phyloP scores from a whole-genome alignment of 1,140 invertebrate genomes.

The Drosophila neocordata region DNA sequence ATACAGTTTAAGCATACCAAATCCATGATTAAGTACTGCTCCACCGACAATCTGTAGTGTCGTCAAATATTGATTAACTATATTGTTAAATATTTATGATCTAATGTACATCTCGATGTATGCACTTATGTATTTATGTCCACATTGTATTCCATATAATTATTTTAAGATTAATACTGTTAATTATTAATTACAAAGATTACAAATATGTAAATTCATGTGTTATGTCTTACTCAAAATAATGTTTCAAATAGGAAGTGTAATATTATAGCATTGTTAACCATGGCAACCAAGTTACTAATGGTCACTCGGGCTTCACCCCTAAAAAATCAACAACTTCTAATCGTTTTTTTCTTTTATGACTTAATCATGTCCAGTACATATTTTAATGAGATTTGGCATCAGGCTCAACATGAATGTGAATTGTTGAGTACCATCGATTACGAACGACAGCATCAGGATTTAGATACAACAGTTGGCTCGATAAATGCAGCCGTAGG shows the following conservation, averaged over 20 bases:
- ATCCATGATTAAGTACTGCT: constrained; percentile 78
- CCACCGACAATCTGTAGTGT: constrained; percentile 71
- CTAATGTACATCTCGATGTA: constrained; percentile 10
- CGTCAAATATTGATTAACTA: constrained; percentile 15
- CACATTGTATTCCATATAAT: constrained; percentile 23
- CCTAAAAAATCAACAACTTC: constrained; percentile 1
- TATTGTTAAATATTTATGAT: constrained; percentile 73
- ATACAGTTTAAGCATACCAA: constrained; percentile 84
- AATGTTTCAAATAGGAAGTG: neutral
- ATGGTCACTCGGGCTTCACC: neutral
- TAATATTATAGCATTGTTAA: neutral
- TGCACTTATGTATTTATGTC: constrained; percentile 42
- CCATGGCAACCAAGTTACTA: neutral
- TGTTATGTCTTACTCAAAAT: constrained; percentile 20
- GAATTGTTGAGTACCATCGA: constrained; percentile 87
- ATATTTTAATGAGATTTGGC: constrained; percentile 88
- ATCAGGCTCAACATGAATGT: constrained; percentile 85
- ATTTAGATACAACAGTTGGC: constrained; percentile 72
- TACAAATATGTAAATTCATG: constrained; percentile 27
- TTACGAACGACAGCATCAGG: constrained; percentile 85
- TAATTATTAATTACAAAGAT: constrained; percentile 15
- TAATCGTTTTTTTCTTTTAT: neutral
- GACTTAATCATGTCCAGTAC: constrained; percentile 87
- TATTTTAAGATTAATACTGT: constrained; percentile 1
- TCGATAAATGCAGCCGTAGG: constrained; percentile 57